Evolutionary conservation across 1,140 invertebrate species (phyloP), one percentile per base, ranked within the genome.

Genomic region (Hetaerina americana): DNA sequence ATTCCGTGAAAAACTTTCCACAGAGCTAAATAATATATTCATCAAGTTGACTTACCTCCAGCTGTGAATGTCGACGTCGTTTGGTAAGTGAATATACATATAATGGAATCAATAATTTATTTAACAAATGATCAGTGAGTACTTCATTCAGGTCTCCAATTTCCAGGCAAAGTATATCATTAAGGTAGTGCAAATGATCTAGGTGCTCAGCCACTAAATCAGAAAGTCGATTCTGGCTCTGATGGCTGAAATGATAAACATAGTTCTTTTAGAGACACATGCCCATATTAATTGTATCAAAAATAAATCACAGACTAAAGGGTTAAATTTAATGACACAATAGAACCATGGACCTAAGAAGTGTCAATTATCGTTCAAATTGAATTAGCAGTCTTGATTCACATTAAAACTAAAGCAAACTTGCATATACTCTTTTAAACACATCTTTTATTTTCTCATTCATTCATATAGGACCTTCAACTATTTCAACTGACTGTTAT

Each of bases 201-300:
- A 99, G 84, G 81, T 99, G 96, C 84, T 98, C 96, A 0, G 96
- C 96, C 2, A 99, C 96, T 68, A 99, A 84, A 82, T 97, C 96
- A 18, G 95, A 88, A 49, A 99, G 83, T 78, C 94, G 90, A 81
- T 89, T 95, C 81, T 90, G 94, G 80, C 87, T 96, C 84, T 95
- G 93, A 80, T 96, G 95, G 80, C 87, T 93, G 81, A 57, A 87
- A 86, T 75, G 75, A 70, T 76, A 72, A 69, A 76, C 74, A 73
- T 27, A 5, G 71, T 22, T 0, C n/a, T n/a, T n/a, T n/a, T n/a
- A n/a, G n/a, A 18, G 26, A 69, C 26, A 70, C 26, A 49, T 57
- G 68, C 26, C 57, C 49, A 25, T 3, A 25, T 66, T 67, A 57
- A 70, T 27, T 28, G 49, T 26, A 70, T 15, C 5, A 24, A 68